These are phyloP conservation scores for Ammodytes dubius DNA, from an alignment of 2,113 vertebrate genomes.

Conservation along the genomic window DNA sequence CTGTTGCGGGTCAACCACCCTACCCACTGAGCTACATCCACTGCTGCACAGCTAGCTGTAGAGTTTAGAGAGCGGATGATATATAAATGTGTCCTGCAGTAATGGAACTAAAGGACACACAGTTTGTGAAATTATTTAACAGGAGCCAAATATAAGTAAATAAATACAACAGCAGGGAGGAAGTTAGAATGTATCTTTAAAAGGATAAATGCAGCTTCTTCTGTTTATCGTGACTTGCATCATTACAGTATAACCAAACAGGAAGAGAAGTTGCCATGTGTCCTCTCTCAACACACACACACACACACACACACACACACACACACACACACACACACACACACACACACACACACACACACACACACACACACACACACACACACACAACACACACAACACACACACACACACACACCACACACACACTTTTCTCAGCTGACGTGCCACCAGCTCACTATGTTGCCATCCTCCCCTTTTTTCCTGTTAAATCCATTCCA, in stretches of 20 bases:
- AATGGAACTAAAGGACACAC: conserved; percentile 14
- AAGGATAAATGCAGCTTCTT: neutral
- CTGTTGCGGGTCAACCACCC: too few relatives aligned
- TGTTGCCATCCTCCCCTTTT: too few relatives aligned
- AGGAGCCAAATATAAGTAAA: neutral
- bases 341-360: too few relatives aligned
- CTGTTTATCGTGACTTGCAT: too few relatives aligned
- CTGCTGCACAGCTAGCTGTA: neutral
- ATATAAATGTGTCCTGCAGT: conserved; percentile 18
- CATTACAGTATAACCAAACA: neutral
- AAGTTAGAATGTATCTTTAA: neutral
- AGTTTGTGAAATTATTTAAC: neutral
- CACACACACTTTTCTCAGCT: too few relatives aligned
- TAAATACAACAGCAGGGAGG: neutral
- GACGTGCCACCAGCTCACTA: too few relatives aligned
- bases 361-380: too few relatives aligned
- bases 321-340: neutral
- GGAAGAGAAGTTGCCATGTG: neutral
- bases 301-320: neutral
- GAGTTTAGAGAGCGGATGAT: conserved; percentile 15
- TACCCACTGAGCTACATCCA: too few relatives aligned
- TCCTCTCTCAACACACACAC: neutral
- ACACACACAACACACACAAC: too few relatives aligned
- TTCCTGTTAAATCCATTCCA: too few relatives aligned
- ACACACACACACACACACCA: too few relatives aligned